Evolutionary conservation across 2,113 vertebrate genomes (phyloP), one percentile per base, ranked within the genome.

Genomic region (Corvus cornix): DNA sequence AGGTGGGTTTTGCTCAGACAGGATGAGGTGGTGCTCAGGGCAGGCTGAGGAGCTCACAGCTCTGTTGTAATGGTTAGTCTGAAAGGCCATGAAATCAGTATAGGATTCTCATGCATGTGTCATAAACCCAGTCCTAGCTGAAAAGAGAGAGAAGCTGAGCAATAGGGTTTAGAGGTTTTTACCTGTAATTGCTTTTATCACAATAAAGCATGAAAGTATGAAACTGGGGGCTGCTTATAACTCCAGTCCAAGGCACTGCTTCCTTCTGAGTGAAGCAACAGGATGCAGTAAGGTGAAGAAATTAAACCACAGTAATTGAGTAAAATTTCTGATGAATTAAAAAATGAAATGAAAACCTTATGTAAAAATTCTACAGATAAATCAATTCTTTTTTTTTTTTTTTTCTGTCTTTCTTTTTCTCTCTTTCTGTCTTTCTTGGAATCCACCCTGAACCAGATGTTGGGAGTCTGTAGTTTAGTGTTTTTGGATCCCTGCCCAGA

Each of bases 361-460:
- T 93, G 92, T 96, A 92, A 96, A 95, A 94, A 92, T 66, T 90
- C 77, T 69, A 84, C 49, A 77, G 75, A 84, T 93, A 95, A 92
- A 95, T 95, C 60, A 97, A 66, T 91, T 80, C 39, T 76, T 94
- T 76, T 52, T 63, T 31, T 31, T 14, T 17, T 12, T 0, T 37
- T 37, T 37, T 37, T 37, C 84, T 91, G 72, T 69, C 70, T 90
- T 98, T 98, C 97, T 98, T 98, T 97, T 98, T 98, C 96, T 98
- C 46, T 82, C 89, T 96, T 94, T 93, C 83, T 90, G 80, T 91
- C 91, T 93, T 96, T 96, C 62, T 93, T 98, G 98, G 98, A 98
- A 98, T 99, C 98, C 98, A 98, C 98, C 97, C 98, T 98, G 97
- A 98, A 99, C 98, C 99, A 99, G 98, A 99, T 99, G 99, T 99